Conservation (phyloP, 2,113 vertebrate species). For the Acrocephalus kingi region DNA sequence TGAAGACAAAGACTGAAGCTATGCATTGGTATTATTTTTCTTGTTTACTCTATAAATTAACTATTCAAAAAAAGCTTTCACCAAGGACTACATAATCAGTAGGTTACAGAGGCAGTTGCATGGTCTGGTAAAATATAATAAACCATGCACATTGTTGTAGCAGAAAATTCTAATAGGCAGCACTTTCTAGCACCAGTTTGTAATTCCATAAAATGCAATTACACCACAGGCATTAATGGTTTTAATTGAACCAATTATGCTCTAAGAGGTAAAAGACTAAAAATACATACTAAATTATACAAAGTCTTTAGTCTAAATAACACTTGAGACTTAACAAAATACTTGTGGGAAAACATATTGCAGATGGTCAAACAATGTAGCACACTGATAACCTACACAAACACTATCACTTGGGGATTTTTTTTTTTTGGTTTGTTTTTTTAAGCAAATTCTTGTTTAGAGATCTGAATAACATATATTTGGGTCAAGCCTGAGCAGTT, state of each 20-base stretch:
- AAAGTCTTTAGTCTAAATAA: slow-evolving; percentile 11
- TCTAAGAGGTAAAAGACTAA: slow-evolving; percentile 32
- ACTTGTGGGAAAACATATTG: neutral
- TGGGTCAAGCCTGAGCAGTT: neutral
- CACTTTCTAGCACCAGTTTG: neutral
- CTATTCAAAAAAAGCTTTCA: neutral
- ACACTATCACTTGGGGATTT: neutral
- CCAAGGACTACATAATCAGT: neutral
- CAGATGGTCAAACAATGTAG: slow-evolving; percentile 30
- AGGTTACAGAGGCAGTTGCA: neutral
- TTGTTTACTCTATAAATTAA: neutral
- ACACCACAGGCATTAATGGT: slow-evolving; percentile 52
- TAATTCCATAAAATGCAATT: slow-evolving; percentile 41
- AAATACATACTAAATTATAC: slow-evolving; percentile 31
- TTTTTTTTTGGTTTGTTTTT: neutral
- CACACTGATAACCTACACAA: neutral
- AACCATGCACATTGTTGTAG: neutral
- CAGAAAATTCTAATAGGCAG: slow-evolving; percentile 16
- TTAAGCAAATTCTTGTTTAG: neutral
- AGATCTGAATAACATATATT: neutral
- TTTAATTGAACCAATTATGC: slow-evolving; percentile 45
- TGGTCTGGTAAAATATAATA: neutral
- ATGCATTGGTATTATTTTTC: neutral
- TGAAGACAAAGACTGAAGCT: neutral
- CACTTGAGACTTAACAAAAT: slow-evolving; percentile 38